Percentiles rank a stretch among this genome's conserved stretches.
Evolutionary conservation across 2,113 vertebrate genomes (phyloP).

Genomic region (Xiphophorus maculatus): DNA sequence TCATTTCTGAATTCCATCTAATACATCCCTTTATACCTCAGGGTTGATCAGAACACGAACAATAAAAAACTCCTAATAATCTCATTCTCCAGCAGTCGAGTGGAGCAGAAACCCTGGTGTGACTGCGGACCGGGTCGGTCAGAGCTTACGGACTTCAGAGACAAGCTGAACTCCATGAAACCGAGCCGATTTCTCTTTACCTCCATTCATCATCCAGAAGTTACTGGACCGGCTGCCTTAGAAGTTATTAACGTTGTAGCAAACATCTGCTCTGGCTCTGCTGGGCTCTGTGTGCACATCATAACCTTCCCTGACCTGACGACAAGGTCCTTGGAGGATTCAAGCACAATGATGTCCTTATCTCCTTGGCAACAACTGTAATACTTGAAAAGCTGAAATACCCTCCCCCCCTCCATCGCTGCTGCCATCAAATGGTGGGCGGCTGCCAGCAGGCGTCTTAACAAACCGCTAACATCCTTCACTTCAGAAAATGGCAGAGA

Average conservation of each 20-base stretch:
- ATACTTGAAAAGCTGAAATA: slow-evolving; percentile 74
- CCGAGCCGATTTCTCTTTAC: slow-evolving; percentile 30
- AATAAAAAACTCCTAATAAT: neutral
- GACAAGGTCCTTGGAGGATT: slow-evolving; percentile 76
- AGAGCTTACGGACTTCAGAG: slow-evolving; percentile 15
- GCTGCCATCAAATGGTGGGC: slow-evolving; percentile 73
- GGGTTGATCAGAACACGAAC: neutral
- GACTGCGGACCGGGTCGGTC: slow-evolving; percentile 13
- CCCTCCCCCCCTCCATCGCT: slow-evolving; percentile 67
- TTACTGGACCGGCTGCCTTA: slow-evolving; percentile 49
- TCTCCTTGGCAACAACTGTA: slow-evolving; percentile 80
- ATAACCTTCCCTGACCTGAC: slow-evolving; percentile 72
- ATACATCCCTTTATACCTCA: neutral
- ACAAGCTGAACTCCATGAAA: slow-evolving; percentile 10
- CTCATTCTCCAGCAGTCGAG: slow-evolving; percentile 2
- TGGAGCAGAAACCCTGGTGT: slow-evolving; percentile 23
- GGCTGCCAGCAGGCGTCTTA: slow-evolving; percentile 64
- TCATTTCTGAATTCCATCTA: neutral
- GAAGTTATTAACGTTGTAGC: slow-evolving; percentile 49
- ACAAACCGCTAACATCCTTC: slow-evolving; percentile 60
- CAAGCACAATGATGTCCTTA: slow-evolving; percentile 76
- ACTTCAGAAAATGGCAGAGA: slow-evolving; percentile 1
- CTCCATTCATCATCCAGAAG: slow-evolving; percentile 28
- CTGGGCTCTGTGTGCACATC: slow-evolving; percentile 46
- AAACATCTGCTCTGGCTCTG: slow-evolving; percentile 65